A percentile compares a stretch with the other conserved stretches of the same genome.
Conservation (phyloP, 2,888 invertebrate genomes). For the Sepioteuthis lessoniana region DNA sequence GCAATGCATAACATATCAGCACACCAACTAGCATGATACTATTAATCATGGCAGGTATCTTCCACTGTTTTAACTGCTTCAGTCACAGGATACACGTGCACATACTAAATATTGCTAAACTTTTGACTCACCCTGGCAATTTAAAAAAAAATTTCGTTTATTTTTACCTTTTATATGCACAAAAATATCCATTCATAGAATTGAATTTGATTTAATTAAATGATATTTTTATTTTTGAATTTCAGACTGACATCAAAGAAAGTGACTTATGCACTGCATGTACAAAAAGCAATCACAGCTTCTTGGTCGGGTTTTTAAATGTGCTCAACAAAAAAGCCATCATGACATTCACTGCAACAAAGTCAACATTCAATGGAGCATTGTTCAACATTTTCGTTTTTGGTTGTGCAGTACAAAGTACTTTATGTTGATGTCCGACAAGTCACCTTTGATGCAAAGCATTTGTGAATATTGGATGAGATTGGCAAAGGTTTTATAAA, state of each 20-base stretch:
- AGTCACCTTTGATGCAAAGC: background rate
- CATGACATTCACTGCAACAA: background rate
- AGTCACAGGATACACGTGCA: too few species aligned
- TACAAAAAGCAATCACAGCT: constrained; percentile 36
- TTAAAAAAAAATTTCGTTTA: too few species aligned
- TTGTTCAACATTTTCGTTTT: background rate
- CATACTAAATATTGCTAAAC: too few species aligned
- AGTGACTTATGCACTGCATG: constrained; percentile 35
- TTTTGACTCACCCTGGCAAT: too few species aligned
- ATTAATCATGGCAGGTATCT: too few species aligned
- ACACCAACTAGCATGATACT: too few species aligned
- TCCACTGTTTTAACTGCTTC: too few species aligned
- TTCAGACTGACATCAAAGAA: constrained; percentile 42
- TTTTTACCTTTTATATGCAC: too few species aligned
- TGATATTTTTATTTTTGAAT: background rate
- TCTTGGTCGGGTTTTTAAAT: constrained; percentile 6
- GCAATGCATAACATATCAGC: too few species aligned
- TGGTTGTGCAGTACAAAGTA: background rate
- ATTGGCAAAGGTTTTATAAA: too few species aligned
- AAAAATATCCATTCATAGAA: background rate
- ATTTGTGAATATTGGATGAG: background rate
- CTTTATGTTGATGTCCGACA: background rate
- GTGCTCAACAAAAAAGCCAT: background rate
- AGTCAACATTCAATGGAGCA: background rate
- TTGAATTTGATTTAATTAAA: background rate